Evolutionary conservation across 2,797 vertebrate species (phyloP), one percentile per base, ranked within the genome.

Genomic region (Hyperoplus immaculatus): DNA sequence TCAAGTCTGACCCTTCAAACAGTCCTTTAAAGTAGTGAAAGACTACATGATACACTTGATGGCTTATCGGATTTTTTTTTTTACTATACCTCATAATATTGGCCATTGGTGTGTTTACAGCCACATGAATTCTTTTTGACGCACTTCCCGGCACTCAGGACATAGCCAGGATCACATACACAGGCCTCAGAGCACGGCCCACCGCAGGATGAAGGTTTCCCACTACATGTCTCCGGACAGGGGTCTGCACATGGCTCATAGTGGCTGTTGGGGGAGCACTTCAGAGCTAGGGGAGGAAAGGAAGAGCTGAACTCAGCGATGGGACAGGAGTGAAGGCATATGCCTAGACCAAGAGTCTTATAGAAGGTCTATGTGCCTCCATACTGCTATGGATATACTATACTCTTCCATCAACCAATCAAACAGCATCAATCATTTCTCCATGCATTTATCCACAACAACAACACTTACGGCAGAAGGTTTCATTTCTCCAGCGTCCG

Each of bases 1-100:
- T 2, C 2, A 29, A 29, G 2, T 29, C 29, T 29, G 29, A 29
- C 6, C 14, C 18, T 47, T 47, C 4, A 63, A 50, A 50, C 18
- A 9, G 29, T 11, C 1, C 12, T 39, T 12, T 49, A 1, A 50
- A n/a, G 15, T 39, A 15, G 5, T 29, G 6, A 38, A 2, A 29
- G 29, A 29, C 29, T 8, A 29, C 29, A 29, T 29, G 6, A 46
- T 1, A 9, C 46, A 72, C 6, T 5, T 9, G 10, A 2, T 53
- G 16, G 11, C n/a, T n/a, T n/a, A n/a, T n/a, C n/a, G n/a, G n/a
- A n/a, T n/a, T n/a, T n/a, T n/a, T n/a, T n/a, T n/a, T n/a, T n/a
- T n/a, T n/a, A n/a, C n/a, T n/a, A n/a, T n/a, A 93, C 92, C 93
- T 92, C 50, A 55, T 94, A 93, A 79, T 95, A 95, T 38, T 94